A percentile compares a stretch with the other conserved stretches of the same genome.
These are phyloP conservation scores for Aleiodes sp. DNA, from an alignment of 1,140 invertebrate species.

Conservation along the genomic window DNA sequence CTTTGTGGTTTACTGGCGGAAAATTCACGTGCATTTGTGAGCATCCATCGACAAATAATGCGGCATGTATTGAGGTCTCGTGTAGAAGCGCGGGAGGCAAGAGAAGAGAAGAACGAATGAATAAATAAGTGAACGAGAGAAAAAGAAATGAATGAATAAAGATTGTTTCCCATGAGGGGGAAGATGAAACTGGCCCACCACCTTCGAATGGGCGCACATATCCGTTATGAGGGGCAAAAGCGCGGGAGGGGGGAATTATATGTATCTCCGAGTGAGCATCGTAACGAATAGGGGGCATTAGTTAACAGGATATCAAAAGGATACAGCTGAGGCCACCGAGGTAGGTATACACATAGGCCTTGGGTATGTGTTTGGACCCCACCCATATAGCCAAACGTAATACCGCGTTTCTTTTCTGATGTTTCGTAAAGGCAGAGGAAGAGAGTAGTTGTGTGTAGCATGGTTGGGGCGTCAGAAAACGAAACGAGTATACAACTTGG, in stretches of 20 bases:
- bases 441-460: too few relatives aligned
- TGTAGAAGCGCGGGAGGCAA: neutral
- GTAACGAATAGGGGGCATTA: conserved; percentile 66
- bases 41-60: neutral
- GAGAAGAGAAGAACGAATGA: conserved; percentile 18
- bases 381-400: conserved; percentile 49
- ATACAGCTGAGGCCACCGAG: conserved; percentile 64
- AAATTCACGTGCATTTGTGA: neutral
- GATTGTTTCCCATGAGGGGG: conserved; percentile 14
- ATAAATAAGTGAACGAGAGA: conserved; percentile 49
- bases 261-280: conserved; percentile 48
- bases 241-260: conserved; percentile 43
- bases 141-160: conserved; percentile 44
- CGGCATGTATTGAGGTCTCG: neutral
- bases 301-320: conserved; percentile 68
- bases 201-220: neutral
- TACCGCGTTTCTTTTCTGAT: too few relatives aligned
- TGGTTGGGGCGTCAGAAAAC: neutral
- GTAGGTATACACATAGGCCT: too few relatives aligned
- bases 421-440: neutral
- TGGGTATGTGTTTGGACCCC: conserved; percentile 48
- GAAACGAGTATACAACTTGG: conserved; percentile 52
- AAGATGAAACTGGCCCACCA: conserved; percentile 1
- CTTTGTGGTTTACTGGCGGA: neutral
- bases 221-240: neutral